Conservation (phyloP, 2,113 vertebrate genomes). For the Rallus limicola region DNA sequence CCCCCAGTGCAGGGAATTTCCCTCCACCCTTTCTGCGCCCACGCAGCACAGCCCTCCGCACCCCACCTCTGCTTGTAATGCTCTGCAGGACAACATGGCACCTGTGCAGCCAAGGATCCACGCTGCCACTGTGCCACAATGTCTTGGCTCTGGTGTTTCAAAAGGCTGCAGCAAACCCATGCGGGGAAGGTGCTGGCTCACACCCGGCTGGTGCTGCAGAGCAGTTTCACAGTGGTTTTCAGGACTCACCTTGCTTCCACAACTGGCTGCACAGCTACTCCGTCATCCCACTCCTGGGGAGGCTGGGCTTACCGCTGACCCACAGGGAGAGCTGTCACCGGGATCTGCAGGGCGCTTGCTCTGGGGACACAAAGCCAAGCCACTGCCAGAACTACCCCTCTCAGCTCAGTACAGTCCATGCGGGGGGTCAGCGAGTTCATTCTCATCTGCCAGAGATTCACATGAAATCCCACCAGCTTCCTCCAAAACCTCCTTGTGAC, state of each 20-base stretch:
- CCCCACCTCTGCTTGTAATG: rapidly evolving
- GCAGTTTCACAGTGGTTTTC: not conserved
- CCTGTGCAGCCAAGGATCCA: rapidly evolving
- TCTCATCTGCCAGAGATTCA: not conserved
- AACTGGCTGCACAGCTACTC: not conserved
- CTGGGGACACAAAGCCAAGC: not conserved
- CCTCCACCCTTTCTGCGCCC: not conserved
- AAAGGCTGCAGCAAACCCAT: not conserved
- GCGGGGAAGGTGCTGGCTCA: not conserved
- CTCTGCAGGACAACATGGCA: rapidly evolving
- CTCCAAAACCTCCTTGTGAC: not conserved
- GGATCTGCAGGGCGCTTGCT: rapidly evolving
- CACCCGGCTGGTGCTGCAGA: rapidly evolving
- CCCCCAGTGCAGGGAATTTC: rapidly evolving
- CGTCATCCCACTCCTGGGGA: not conserved
- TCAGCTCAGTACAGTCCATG: rapidly evolving
- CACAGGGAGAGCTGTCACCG: rapidly evolving
- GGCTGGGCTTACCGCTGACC: not conserved
- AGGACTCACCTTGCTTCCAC: rapidly evolving
- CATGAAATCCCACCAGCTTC: rapidly evolving
- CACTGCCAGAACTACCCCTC: rapidly evolving
- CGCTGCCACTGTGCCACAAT: rapidly evolving
- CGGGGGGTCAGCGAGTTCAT: not conserved
- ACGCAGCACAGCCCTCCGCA: rapidly evolving
- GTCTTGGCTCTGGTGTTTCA: rapidly evolving